Percentiles rank a stretch among this genome's conserved stretches.
Conservation (phyloP, 2,797 vertebrate genomes). For the Heterohyrax brucei region DNA sequence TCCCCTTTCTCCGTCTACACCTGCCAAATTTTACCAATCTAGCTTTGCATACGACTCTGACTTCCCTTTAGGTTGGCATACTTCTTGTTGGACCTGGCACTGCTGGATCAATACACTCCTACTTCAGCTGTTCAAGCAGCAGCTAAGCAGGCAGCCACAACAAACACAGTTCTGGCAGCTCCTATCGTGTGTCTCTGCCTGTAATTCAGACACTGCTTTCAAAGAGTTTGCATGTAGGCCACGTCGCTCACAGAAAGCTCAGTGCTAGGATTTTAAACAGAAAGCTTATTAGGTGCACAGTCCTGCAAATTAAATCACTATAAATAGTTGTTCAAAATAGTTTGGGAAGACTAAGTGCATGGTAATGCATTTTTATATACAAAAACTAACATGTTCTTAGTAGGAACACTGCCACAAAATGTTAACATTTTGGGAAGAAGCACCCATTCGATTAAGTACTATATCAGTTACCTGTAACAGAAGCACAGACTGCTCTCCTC, state of each 20-base stretch:
- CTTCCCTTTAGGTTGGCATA: constrained; percentile 71
- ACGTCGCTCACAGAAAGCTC: constrained; percentile 87
- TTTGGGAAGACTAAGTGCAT: constrained; percentile 75
- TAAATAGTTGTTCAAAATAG: constrained; percentile 86
- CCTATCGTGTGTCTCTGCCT: constrained; percentile 85
- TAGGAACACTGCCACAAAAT: constrained; percentile 70
- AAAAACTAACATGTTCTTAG: constrained; percentile 66
- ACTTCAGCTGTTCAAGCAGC: constrained; percentile 88
- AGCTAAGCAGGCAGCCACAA: constrained; percentile 89
- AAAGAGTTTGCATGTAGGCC: constrained; percentile 90
- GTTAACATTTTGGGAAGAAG: constrained; percentile 74
- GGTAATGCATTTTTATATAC: constrained; percentile 80
- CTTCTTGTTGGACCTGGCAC: constrained; percentile 87
- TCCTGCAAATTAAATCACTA: constrained; percentile 89
- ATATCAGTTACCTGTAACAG: constrained; percentile 46
- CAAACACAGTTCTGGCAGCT: constrained; percentile 89
- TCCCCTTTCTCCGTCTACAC: background rate
- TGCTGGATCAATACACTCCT: constrained; percentile 86
- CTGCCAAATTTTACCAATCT: constrained; percentile 47
- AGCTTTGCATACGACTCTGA: constrained; percentile 77
- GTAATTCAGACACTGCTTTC: constrained; percentile 88
- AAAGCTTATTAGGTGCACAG: constrained; percentile 88
- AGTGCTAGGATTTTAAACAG: constrained; percentile 87
- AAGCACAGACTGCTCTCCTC: constrained; percentile 63
- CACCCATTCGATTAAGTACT: constrained; percentile 61